A percentile compares a stretch with the other conserved stretches of the same genome.
Evolutionary conservation across 2,113 vertebrate genomes (phyloP).

Genomic region (Hydrolagus affinis): DNA sequence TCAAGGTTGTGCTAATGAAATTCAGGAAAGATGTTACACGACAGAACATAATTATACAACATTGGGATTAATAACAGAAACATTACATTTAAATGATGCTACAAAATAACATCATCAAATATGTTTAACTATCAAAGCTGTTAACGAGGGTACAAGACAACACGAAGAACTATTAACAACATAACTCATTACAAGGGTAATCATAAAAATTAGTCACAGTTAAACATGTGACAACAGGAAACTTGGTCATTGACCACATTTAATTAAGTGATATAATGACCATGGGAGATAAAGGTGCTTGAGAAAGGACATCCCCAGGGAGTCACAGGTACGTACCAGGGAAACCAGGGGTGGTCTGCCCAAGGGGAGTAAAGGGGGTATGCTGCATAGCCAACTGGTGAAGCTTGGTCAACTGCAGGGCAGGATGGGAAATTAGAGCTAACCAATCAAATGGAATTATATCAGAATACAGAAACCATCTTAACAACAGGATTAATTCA

Average conservation of each 20-base stretch:
- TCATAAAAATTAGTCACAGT: slow-evolving; percentile 38
- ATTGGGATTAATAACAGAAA: slow-evolving; percentile 38
- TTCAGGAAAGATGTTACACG: neutral
- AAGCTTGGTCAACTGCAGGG: slow-evolving; percentile 98
- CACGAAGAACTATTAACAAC: slow-evolving; percentile 38
- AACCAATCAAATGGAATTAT: slow-evolving; percentile 93
- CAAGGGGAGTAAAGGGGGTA: slow-evolving; percentile 94
- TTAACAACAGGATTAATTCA: slow-evolving; percentile 57
- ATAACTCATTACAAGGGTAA: slow-evolving; percentile 41
- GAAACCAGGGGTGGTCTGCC: slow-evolving; percentile 96
- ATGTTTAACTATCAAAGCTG: slow-evolving; percentile 36
- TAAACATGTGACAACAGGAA: slow-evolving; percentile 45
- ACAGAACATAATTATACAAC: neutral
- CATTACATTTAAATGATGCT: slow-evolving; percentile 37
- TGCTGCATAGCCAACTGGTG: slow-evolving; percentile 98
- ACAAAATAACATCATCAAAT: slow-evolving; percentile 39
- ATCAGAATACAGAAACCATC: slow-evolving; percentile 80
- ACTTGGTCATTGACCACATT: slow-evolving; percentile 58
- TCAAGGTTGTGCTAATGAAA: slow-evolving; percentile 12
- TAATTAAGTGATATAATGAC: slow-evolving; percentile 65
- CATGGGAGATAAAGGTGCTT: slow-evolving; percentile 69
- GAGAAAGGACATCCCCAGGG: slow-evolving; percentile 78
- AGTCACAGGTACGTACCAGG: slow-evolving; percentile 92
- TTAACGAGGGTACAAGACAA: slow-evolving; percentile 41
- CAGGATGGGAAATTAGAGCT: slow-evolving; percentile 96